These are phyloP conservation scores for Apogon hyalosoma DNA, from an alignment of 2,797 vertebrate genomes.

Conservation along the genomic window DNA sequence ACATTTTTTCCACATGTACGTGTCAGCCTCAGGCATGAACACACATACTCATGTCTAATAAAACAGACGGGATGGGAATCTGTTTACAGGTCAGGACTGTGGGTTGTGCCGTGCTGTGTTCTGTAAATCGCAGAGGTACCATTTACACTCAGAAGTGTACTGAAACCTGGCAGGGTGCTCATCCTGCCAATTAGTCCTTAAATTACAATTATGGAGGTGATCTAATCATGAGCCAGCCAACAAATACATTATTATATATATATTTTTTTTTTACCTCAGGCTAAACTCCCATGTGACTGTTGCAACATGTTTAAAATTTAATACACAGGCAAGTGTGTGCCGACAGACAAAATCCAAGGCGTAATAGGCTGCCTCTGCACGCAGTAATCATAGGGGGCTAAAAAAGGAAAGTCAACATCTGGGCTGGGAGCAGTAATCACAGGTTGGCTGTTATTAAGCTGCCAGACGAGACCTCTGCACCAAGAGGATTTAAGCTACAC, in stretches of 20 bases:
- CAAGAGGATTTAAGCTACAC: conserved; percentile 65
- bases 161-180: conserved; percentile 22
- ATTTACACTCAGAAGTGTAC: conserved; percentile 35
- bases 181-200: conserved; percentile 38
- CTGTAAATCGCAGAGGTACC: conserved; percentile 39
- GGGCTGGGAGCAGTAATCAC: conserved; percentile 77
- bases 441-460: conserved; percentile 80
- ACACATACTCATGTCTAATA: conserved; percentile 43
- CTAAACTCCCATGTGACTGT: conserved; percentile 13
- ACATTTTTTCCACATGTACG: conserved; percentile 19
- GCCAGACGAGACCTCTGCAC: conserved; percentile 63
- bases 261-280: conserved; percentile 20
- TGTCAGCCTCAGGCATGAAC: conserved; percentile 47
- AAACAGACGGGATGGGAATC: conserved; percentile 52
- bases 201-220: conserved; percentile 43
- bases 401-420: conserved; percentile 82
- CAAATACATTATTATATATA: conserved; percentile 6
- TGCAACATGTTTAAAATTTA: conserved; percentile 34
- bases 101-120: conserved; percentile 56
- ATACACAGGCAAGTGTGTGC: conserved; percentile 20
- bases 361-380: conserved; percentile 59
- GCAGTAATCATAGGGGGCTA: conserved; percentile 74
- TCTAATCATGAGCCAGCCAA: conserved; percentile 33
- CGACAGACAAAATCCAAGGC: conserved; percentile 41
- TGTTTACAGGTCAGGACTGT: conserved; percentile 42